Percentiles rank a stretch among this genome's conserved stretches.
Conservation (phyloP, 2,113 vertebrate species). For the Lycaon pictus region DNA sequence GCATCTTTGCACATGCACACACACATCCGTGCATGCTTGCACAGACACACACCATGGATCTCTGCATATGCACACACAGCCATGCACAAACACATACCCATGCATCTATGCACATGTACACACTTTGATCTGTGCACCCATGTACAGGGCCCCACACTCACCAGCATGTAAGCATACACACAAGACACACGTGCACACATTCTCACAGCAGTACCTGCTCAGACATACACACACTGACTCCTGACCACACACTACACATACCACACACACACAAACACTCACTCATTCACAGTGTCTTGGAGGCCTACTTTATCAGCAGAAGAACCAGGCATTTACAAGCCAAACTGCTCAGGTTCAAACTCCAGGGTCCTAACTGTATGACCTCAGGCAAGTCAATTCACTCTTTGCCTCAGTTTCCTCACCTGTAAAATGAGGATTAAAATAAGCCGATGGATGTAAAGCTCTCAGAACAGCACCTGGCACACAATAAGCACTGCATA, state of each 20-base stretch:
- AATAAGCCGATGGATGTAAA: no score
- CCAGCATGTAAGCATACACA: neutral
- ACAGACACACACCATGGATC: neutral
- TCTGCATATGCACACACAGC: neutral
- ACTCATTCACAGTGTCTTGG: fast-evolving
- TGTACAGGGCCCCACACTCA: neutral
- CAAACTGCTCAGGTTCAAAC: neutral
- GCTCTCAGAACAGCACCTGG: neutral
- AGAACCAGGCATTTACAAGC: neutral
- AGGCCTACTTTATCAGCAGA: neutral
- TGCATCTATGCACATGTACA: neutral
- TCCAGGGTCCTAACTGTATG: neutral
- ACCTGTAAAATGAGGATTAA: neutral
- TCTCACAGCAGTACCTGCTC: neutral
- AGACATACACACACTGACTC: neutral
- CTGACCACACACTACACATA: neutral
- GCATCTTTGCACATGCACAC: no score
- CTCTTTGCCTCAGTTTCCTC: neutral
- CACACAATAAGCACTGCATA: fast-evolving
- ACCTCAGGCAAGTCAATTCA: neutral
- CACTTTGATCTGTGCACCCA: no score
- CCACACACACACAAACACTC: neutral
- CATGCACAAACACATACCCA: neutral
- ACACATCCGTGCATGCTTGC: no score
- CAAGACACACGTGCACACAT: neutral